Base-by-base conservation (phyloP, 2,888 invertebrate species). In the Mythimna ferrago region DNA sequence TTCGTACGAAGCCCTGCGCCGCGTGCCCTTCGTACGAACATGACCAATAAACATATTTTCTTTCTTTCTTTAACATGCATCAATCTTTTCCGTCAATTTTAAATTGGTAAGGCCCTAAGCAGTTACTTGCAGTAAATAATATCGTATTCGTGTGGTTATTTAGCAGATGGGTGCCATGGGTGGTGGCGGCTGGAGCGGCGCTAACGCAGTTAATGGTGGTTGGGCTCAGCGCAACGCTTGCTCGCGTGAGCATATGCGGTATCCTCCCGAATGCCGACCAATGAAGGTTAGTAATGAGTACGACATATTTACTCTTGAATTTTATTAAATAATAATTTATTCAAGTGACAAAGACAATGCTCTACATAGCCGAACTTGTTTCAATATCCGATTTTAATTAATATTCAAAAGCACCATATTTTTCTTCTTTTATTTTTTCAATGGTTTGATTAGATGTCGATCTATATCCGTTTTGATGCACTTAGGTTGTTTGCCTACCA, bases 241-340 rank as follows among this genome's bases (percentile, higher is more conserved):
- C 88, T 92, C 92, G 63, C 92, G 95, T 73, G 94, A 95, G 72
- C 91, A 92, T 70, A 89, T 93, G 91, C 94, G 95, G 66, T 96
- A 95, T 82, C 86, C 93, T 78, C 73, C 92, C 56, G 95, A 95
- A 75, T 95, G 92, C 82, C 92, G 95, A 65, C 89, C 94, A 71
- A 86, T 93, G 75, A 96, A 96, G 95, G 96, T 95, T 85, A 76
- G 74, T 79, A 77, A 65, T 74, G 48, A 48, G 48, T 16, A 16
- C 6, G 57, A 78, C 62, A 71, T 64, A 73, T 48, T 6, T 6
- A 48, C 63, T 80, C 68, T 74, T 71, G 66, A n/a, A 69, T 48
- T 57, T 71, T 76, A 44, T 56, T 73, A 44, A 75, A 41, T 73
- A 11, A 68, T 74, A 32, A 68, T 71, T 56, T 51, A 51, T 41